These are phyloP conservation scores for Sinotaia quadrata DNA, from an alignment of 2,888 invertebrate species.

Conservation along the genomic window DNA sequence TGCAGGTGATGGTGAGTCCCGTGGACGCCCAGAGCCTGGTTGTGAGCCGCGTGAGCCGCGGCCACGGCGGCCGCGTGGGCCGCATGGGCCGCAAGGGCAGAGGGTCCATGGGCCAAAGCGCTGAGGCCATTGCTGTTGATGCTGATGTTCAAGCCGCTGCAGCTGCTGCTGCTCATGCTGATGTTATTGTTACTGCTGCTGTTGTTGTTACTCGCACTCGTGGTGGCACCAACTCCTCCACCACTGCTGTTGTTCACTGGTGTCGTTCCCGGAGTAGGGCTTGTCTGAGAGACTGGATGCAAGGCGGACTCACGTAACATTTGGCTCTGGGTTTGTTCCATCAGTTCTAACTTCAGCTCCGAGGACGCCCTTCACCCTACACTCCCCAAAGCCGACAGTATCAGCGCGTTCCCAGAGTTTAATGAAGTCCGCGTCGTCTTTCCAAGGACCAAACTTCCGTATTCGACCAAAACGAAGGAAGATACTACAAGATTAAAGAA, in stretches of 20 bases:
- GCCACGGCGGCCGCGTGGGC: constrained; percentile 47
- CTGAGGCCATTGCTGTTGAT: constrained; percentile 24
- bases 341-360: constrained; percentile 2
- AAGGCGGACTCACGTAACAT: constrained; percentile 21
- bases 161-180: neutral
- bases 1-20: constrained; percentile 22
- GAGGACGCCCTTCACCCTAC: constrained; percentile 9
- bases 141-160: constrained; percentile 10
- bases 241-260: constrained; percentile 7
- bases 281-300: constrained; percentile 17
- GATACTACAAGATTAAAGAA: too few species aligned
- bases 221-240: constrained; percentile 11
- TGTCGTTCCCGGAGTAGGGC: constrained; percentile 30
- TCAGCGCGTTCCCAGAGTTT: too few species aligned
- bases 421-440: too few species aligned
- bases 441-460: too few species aligned
- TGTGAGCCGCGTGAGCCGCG: constrained; percentile 45
- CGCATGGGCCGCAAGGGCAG: constrained; percentile 35
- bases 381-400: too few species aligned
- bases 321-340: constrained; percentile 32
- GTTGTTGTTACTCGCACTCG: neutral
- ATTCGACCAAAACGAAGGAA: too few species aligned
- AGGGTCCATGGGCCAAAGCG: constrained; percentile 19
- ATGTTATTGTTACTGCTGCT: neutral
- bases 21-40: constrained; percentile 42